These are phyloP conservation scores for Brachypteracias leptosomus DNA, from an alignment of 2,113 vertebrate species.

Conservation along the genomic window DNA sequence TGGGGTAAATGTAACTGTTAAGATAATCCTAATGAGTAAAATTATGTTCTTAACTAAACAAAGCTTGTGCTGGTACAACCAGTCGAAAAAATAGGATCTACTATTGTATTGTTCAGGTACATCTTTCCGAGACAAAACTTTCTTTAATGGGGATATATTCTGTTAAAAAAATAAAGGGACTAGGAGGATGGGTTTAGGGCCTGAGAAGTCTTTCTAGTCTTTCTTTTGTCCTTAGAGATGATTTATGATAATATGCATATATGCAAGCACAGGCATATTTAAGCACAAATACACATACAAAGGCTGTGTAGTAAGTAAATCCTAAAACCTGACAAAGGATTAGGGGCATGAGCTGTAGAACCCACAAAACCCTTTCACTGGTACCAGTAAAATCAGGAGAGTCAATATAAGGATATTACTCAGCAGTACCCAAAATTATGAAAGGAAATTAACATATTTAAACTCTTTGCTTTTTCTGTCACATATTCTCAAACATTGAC, in stretches of 20 bases:
- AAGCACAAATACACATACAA: not conserved
- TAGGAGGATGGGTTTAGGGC: not conserved
- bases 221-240: not conserved
- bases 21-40: not conserved
- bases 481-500: not conserved
- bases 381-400: not conserved
- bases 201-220: not conserved
- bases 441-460: not conserved
- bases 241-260: not conserved
- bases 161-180: not conserved
- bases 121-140: not conserved
- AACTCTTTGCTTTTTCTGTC: not conserved
- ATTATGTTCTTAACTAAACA: not conserved
- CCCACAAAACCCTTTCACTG: not conserved
- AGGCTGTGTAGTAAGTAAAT: not conserved
- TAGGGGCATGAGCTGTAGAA: not conserved
- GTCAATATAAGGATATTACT: not conserved
- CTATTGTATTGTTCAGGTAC: not conserved
- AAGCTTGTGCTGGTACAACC: not conserved
- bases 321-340: not conserved
- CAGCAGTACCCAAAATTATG: not conserved
- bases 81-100: not conserved
- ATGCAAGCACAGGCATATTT: not conserved
- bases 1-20: not conserved
- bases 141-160: not conserved